Evolutionary conservation across 1,140 invertebrate species (phyloP).

Genomic region (Ceratitis capitata): DNA sequence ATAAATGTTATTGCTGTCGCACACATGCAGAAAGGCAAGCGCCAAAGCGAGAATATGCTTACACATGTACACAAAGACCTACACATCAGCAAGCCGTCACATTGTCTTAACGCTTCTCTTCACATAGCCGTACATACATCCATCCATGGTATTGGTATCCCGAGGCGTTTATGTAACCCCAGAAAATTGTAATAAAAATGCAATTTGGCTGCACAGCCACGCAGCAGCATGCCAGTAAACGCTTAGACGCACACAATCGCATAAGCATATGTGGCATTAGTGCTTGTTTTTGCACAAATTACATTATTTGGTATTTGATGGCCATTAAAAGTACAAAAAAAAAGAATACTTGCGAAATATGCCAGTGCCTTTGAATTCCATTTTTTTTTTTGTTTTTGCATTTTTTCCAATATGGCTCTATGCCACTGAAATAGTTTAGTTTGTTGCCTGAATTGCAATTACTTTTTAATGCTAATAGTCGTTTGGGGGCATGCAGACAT

Average conservation of each 20-base stretch:
- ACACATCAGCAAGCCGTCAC: background rate
- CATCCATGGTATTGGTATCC: too few species aligned
- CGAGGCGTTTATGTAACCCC: background rate
- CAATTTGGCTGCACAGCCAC: background rate
- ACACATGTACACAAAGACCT: background rate
- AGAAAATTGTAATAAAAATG: slow-evolving; percentile 34
- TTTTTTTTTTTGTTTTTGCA: background rate
- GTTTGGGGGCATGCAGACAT: too few species aligned
- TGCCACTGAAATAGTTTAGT: background rate
- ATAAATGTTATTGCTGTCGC: slow-evolving; percentile 29
- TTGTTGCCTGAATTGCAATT: background rate
- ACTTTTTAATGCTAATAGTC: background rate
- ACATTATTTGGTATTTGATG: background rate
- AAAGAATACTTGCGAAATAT: background rate
- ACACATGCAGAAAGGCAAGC: background rate
- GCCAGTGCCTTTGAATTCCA: background rate
- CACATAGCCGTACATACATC: background rate
- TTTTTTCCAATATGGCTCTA: background rate
- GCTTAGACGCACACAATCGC: background rate
- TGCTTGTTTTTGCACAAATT: background rate
- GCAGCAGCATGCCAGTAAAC: background rate
- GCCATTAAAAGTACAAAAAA: background rate
- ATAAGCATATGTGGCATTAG: background rate
- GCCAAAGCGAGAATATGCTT: too few species aligned
- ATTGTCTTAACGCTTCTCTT: background rate